Evolutionary conservation across 1,140 invertebrate genomes (phyloP).

Genomic region (Ostrea edulis): DNA sequence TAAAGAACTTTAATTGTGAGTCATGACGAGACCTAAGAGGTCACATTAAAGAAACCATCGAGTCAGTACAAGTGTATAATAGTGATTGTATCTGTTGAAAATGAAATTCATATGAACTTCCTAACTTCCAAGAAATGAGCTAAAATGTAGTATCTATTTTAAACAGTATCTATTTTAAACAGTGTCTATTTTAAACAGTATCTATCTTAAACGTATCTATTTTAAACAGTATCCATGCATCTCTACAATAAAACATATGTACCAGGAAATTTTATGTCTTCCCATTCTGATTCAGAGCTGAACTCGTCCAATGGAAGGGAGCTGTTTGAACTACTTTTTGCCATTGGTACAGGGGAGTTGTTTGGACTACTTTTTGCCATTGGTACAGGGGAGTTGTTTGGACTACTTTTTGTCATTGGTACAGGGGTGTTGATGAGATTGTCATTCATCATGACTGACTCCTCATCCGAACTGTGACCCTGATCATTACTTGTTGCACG

Average conservation of each 20-base stretch:
- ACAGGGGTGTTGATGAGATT: neutral
- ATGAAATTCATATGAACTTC: too few species aligned
- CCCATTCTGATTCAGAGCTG: conserved; percentile 18
- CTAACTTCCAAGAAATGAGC: too few species aligned
- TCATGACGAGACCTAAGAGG: too few species aligned
- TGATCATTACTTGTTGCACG: neutral
- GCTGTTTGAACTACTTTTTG: neutral
- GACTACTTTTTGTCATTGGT: neutral
- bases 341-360: neutral
- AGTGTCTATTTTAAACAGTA: too few species aligned
- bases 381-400: neutral
- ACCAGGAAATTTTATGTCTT: conserved; percentile 1
- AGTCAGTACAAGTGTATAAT: too few species aligned
- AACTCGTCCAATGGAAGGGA: neutral
- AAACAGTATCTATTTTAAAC: too few species aligned
- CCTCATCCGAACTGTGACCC: neutral
- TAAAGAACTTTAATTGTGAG: too few species aligned
- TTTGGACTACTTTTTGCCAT: neutral
- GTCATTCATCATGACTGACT: neutral
- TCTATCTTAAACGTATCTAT: too few species aligned
- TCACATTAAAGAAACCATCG: too few species aligned
- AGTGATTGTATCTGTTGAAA: too few species aligned
- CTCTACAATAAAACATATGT: neutral
- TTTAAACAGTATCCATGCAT: too few species aligned
- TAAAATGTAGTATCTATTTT: too few species aligned